Base-by-base conservation (phyloP, 2,888 invertebrate genomes). In the Pachliopta kotzebuea region DNA sequence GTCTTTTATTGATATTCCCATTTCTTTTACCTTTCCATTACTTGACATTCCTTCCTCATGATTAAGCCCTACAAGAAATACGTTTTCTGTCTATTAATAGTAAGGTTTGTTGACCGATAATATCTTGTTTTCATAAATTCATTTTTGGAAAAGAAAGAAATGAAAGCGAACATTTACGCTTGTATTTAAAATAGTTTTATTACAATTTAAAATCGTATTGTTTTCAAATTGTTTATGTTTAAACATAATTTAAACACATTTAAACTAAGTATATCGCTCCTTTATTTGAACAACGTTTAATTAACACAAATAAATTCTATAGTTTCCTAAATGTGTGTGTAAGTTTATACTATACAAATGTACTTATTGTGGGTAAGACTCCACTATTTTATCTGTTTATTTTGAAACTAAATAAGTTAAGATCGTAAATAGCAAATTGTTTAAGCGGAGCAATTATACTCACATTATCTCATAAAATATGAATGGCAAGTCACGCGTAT, bases 391-490 rank as follows among this genome's bases (percentile, higher is more conserved):
- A 52, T 1, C 6, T 3, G 6, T 52, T 21, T 23, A 14, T 45
- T 62, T 31, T 31, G 50, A n/a, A 37, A 23, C 17, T 31, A 20
- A 20, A 60, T 69, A 53, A 69, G 58, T 63, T 67, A 60, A 63
- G 60, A 56, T 57, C 24, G 56, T 23, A 60, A 64, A 64, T 67
- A 60, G 50, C 61, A 20, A 67, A 65, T 61, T 62, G 67, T 69
- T 66, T 57, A 62, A 56, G 62, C 68, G 71, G 70, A 76, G 76
- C 78, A 81, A 84, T 85, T 81, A 84, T 85, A 85, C 77, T 85
- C 79, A 68, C 81, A 85, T 85, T 84, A 83, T 78, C 80, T 73
- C 71, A 75, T 83, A 81, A 85, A 85, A 85, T 83, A 85, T 83
- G 79, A 78, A 78, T 77, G 73, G 75, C 71, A 72, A 73, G 79